These are phyloP conservation scores for Pollimyrus isidori DNA, from an alignment of 2,113 vertebrate species.

Conservation along the genomic window DNA sequence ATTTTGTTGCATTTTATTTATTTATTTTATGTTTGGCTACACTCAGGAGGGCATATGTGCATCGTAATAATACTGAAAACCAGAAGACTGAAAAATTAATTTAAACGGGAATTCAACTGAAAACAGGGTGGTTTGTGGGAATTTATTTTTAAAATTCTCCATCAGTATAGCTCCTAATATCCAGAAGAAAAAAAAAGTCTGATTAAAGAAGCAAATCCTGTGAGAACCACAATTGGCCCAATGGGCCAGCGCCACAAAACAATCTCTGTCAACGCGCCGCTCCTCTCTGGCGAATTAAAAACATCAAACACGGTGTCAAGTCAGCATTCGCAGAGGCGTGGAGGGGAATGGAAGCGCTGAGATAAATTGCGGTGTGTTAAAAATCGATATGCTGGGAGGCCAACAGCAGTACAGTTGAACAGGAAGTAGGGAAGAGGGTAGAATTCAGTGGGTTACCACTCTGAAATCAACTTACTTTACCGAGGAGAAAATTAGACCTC, in stretches of 20 bases:
- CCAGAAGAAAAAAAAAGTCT: background rate
- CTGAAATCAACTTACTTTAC: background rate
- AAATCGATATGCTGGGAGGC: background rate
- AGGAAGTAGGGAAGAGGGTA: background rate
- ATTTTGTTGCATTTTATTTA: background rate
- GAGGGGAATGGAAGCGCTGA: background rate
- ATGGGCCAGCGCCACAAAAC: background rate
- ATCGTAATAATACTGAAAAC: background rate
- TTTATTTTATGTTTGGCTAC: background rate
- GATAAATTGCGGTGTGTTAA: background rate
- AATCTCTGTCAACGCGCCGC: background rate
- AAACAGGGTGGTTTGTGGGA: background rate
- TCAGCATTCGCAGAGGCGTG: constrained; percentile 5
- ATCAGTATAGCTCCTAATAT: background rate
- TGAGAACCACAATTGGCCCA: background rate
- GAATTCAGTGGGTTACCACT: background rate
- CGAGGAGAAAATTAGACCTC: background rate
- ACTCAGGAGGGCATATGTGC: background rate
- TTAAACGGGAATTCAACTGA: background rate
- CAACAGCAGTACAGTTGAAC: background rate
- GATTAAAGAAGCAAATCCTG: constrained; percentile 9
- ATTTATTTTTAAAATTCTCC: background rate
- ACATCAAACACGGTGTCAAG: constrained; percentile 7
- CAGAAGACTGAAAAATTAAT: background rate
- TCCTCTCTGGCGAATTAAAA: background rate